These are phyloP conservation scores for Meriones psammophilus DNA, from an alignment of 2,797 vertebrate genomes.

Conservation along the genomic window DNA sequence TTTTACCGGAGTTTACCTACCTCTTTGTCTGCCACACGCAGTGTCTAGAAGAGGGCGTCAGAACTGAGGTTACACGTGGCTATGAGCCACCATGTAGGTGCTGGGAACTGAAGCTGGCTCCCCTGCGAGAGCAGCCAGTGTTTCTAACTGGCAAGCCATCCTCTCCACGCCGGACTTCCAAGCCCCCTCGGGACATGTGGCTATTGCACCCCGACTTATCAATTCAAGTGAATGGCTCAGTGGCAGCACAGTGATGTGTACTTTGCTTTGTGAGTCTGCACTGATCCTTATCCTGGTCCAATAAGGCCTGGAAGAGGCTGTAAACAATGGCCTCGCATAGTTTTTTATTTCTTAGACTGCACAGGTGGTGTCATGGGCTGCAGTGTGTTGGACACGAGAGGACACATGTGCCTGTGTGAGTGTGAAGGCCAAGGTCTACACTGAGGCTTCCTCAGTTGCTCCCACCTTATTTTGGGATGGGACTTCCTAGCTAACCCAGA, in stretches of 20 bases:
- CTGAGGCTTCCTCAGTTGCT: background rate
- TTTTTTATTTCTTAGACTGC: background rate
- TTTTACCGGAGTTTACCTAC: background rate
- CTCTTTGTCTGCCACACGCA: background rate
- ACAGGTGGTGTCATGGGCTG: background rate
- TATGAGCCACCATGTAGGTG: background rate
- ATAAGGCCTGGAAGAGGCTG: too few species aligned
- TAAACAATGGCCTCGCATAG: background rate
- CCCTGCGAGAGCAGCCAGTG: too few species aligned
- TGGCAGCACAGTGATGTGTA: too few species aligned
- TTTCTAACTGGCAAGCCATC: background rate
- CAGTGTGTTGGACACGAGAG: too few species aligned
- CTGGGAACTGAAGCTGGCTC: background rate
- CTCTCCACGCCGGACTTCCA: background rate
- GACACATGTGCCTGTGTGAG: too few species aligned
- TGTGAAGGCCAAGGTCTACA: background rate
- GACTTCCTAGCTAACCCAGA: background rate
- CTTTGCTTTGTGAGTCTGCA: background rate
- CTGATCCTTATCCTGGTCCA: background rate
- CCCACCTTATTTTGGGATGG: background rate
- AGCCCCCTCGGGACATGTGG: accelerated
- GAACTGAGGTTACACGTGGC: too few species aligned
- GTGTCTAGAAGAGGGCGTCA: background rate
- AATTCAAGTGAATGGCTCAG: background rate
- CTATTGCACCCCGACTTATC: background rate